Evolutionary conservation across 2,797 vertebrate species (phyloP).

Genomic region (Sylvia borin): DNA sequence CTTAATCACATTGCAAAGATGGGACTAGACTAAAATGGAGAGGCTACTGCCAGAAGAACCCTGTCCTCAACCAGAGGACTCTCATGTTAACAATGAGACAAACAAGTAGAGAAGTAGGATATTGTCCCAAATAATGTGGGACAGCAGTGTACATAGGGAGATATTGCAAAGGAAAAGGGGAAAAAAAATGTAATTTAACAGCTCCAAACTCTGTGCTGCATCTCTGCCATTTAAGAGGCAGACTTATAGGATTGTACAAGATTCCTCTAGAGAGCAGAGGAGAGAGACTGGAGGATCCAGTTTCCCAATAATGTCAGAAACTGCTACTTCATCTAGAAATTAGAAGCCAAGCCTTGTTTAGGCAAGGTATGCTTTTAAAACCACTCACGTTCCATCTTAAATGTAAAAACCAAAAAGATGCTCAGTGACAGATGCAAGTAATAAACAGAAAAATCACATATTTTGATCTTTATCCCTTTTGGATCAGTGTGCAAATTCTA

Average conservation of each 20-base stretch:
- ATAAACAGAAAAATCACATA: conserved; percentile 2
- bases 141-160: background rate
- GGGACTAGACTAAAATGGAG: background rate
- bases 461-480: conserved; percentile 17
- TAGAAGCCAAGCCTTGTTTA: background rate
- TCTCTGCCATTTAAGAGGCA: background rate
- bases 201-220: background rate
- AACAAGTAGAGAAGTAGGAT: background rate
- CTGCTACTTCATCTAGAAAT: background rate
- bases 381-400: background rate
- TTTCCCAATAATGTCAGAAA: background rate
- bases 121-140: background rate
- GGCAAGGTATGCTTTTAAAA: background rate
- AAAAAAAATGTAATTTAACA: background rate
- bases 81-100: background rate
- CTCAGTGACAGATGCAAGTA: background rate
- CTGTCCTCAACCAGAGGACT: background rate
- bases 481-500: background rate
- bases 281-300: background rate
- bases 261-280: background rate
- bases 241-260: background rate
- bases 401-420: background rate
- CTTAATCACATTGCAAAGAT: background rate
- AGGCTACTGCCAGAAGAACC: background rate
- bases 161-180: background rate